Evolutionary conservation across 2,888 invertebrate species (phyloP), one percentile per base, ranked within the genome.

Genomic region (Eupithecia subfuscata): DNA sequence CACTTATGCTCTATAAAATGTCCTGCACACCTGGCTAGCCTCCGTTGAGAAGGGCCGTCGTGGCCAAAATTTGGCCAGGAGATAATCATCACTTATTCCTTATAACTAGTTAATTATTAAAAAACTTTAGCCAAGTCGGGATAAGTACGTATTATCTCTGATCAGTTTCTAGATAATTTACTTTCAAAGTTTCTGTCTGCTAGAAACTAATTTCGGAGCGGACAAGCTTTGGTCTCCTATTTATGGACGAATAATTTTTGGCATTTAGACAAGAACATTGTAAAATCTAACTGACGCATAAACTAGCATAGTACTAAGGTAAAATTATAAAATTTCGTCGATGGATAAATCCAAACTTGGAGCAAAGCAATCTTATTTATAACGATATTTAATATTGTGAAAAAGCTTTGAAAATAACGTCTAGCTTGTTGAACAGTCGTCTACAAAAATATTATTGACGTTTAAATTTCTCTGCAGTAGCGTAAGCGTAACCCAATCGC

Each of bases 331-430:
- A 67, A 67, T 65, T 34, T 37, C 22, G 12, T 43, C n/a, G 6
- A 18, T 12, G 0, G 37, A 9, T 40, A 8, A 0, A 43, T n/a
- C 37, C 40, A 9, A 63, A 69, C 69, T 76, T 74, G 60, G 5
- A 73, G 68, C 12, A 69, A 75, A 67, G 56, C 74, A 77, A 70
- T 77, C 74, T 78, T 67, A 56, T 64, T 52, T 48, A 74, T 75
- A 78, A 76, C 45, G 72, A 76, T 69, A 77, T 79, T 9, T 78
- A 75, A 71, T 56, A 75, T 74, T 45, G 52, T 70, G 34, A 30
- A 30, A 34, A 22, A 5, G 12, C 60, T 25, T 37, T 40, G n/a
- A 37, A 67, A 40, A 67, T 12, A 67, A 11, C 34, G 30, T 34
- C 9, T n/a, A 64, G 68, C 30, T 73, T 70, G 67, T 37, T 67